A percentile compares a stretch with the other conserved stretches of the same genome.
phyloP scores from a whole-genome alignment of 1,140 invertebrate genomes.

The Diorhabda carinulata region DNA sequence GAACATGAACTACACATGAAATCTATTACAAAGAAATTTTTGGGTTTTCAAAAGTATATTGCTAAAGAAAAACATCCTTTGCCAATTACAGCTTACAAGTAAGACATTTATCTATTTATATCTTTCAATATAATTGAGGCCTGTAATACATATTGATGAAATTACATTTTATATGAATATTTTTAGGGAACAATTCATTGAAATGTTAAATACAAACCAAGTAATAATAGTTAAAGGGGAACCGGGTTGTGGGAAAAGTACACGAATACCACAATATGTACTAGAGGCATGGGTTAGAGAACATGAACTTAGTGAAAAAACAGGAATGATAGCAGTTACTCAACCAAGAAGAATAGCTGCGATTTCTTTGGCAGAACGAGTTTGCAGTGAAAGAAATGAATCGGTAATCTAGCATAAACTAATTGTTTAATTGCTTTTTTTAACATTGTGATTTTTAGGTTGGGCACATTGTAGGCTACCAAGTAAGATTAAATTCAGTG shows the following conservation, averaged over 20 bases:
- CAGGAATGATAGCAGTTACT: conserved; percentile 67
- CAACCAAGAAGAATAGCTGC: conserved; percentile 75
- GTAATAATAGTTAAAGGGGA: conserved; percentile 81
- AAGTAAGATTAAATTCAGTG: conserved; percentile 49
- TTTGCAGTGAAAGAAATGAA: conserved; percentile 66
- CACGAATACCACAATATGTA: conserved; percentile 78
- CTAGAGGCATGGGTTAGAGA: conserved; percentile 59
- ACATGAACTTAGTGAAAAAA: conserved; percentile 47
- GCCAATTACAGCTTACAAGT: conserved; percentile 43
- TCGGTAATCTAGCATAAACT: conserved; percentile 26
- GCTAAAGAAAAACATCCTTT: conserved; percentile 39
- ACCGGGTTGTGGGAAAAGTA: conserved; percentile 88
- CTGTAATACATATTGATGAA: background rate
- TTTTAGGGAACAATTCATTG: conserved; percentile 2
- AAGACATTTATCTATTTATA: conserved; percentile 23
- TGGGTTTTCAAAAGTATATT: conserved; percentile 26
- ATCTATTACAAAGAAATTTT: conserved; percentile 29
- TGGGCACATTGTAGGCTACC: conserved; percentile 71
- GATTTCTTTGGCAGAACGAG: conserved; percentile 66
- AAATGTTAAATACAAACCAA: conserved; percentile 39
- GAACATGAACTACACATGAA: conserved; percentile 18
- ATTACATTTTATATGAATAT: background rate
- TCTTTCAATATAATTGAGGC: background rate
- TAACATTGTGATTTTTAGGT: conserved; percentile 54
- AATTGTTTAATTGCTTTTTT: background rate